phyloP scores from a whole-genome alignment of 2,888 invertebrate species.

The Lasioglossum pauxillum region DNA sequence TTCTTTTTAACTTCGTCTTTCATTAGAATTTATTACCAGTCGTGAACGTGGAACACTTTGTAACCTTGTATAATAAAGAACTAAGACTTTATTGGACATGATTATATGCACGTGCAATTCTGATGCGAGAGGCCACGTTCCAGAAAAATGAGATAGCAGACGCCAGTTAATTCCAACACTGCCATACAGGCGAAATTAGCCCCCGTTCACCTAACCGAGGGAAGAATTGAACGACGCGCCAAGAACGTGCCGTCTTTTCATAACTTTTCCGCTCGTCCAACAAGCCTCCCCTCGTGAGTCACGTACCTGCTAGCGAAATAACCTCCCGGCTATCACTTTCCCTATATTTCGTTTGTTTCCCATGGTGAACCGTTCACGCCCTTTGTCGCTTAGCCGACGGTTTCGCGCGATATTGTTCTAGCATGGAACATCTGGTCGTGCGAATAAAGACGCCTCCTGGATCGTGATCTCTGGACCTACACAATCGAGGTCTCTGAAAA shows the following conservation, averaged over 20 bases:
- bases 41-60: background rate
- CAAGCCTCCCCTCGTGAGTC: background rate
- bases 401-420: conserved; percentile 1
- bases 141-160: background rate
- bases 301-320: background rate
- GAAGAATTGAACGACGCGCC: conserved; percentile 5
- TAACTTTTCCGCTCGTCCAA: background rate
- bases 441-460: conserved; percentile 8
- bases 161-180: background rate
- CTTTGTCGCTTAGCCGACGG: background rate
- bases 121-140: background rate
- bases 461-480: background rate
- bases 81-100: background rate
- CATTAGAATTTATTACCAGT: background rate
- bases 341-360: background rate
- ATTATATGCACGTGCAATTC: background rate
- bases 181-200: background rate
- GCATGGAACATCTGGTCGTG: background rate
- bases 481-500: background rate
- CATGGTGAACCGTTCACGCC: background rate
- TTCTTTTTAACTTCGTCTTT: background rate
- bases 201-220: background rate
- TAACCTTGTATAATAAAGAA: background rate
- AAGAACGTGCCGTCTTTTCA: background rate
- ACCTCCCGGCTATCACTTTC: background rate